These are phyloP conservation scores for Parnassius mnemosyne DNA, from an alignment of 2,888 invertebrate species.

Conservation along the genomic window DNA sequence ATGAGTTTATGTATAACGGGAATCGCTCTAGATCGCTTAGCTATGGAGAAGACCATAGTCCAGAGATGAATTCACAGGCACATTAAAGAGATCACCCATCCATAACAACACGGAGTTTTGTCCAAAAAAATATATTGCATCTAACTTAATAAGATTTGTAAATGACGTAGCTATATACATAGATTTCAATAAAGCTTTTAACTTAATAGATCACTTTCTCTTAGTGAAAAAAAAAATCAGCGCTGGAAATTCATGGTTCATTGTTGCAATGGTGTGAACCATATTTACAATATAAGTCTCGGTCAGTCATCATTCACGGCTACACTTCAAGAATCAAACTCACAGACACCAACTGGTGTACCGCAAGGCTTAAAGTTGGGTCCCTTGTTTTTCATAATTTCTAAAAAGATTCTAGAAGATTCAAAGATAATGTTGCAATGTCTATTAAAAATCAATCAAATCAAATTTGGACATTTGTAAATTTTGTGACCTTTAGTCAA, in stretches of 20 bases:
- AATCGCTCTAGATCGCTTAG: no score
- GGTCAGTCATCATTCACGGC: not conserved
- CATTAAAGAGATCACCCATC: not conserved
- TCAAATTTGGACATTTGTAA: no score
- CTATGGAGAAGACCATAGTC: no score
- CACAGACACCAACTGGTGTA: not conserved
- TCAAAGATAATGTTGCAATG: no score
- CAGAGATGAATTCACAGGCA: not conserved
- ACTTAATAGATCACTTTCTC: not conserved
- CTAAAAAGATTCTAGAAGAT: not conserved
- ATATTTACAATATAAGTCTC: not conserved
- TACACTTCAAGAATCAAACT: not conserved
- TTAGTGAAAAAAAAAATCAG: not conserved
- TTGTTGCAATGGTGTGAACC: not conserved
- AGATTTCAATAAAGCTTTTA: not conserved
- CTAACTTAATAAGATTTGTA: not conserved
- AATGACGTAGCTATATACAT: not conserved
- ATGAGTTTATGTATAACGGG: no score
- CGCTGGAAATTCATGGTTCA: not conserved
- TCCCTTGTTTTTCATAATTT: not conserved
- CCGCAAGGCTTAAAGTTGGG: not conserved
- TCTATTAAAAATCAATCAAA: no score
- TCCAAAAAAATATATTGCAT: not conserved
- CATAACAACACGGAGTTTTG: not conserved
- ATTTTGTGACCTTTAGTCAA: no score